Evolutionary conservation across 2,888 invertebrate genomes (phyloP).

Genomic region (Suillia variegata): DNA sequence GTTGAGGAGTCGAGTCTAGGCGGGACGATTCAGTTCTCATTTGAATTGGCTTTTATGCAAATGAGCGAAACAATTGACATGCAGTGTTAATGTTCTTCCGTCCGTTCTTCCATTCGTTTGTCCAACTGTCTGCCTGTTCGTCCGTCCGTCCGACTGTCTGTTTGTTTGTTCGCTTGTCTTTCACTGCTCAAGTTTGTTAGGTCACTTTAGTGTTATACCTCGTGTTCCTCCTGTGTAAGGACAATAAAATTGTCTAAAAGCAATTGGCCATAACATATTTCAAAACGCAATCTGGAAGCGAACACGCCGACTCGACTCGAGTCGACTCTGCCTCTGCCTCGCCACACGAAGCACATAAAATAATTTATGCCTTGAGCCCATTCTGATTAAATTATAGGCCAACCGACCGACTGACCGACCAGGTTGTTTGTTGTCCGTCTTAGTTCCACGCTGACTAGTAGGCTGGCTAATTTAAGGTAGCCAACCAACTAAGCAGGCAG

Average conservation of each 20-base stretch:
- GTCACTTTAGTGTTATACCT: neutral
- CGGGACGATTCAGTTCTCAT: neutral
- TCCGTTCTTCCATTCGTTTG: neutral
- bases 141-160: too few species aligned
- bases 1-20: neutral
- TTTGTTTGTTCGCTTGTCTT: neutral
- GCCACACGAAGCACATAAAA: neutral
- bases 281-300: conserved; percentile 14
- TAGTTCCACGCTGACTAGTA: too few species aligned
- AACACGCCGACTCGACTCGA: neutral
- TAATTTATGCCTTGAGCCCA: neutral
- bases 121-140: neutral
- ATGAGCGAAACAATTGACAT: conserved; percentile 22
- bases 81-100: conserved; percentile 20
- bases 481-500: too few species aligned
- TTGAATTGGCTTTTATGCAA: conserved; percentile 22
- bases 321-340: neutral
- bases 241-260: conserved; percentile 19
- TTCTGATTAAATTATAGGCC: conserved; percentile 45
- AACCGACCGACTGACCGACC: too few species aligned
- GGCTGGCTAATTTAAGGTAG: conserved; percentile 36
- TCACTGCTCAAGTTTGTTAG: neutral
- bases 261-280: conserved; percentile 18
- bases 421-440: too few species aligned
- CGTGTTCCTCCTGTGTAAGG: neutral